These are phyloP conservation scores for Nasalis larvatus DNA, from an alignment of 2,113 vertebrate species.

Conservation along the genomic window DNA sequence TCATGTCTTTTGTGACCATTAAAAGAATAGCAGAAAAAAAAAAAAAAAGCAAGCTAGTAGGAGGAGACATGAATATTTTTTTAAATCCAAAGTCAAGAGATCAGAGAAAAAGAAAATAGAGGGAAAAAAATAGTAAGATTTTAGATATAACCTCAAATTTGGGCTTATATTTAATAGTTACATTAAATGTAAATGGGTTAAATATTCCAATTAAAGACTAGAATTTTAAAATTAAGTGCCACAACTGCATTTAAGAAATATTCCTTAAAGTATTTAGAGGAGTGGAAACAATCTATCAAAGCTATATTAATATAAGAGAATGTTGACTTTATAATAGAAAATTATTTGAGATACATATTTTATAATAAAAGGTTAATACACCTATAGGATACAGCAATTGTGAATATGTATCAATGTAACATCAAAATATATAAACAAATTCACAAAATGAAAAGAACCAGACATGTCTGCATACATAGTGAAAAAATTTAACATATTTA, in stretches of 20 bases:
- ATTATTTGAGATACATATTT: not conserved
- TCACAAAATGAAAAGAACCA: not conserved
- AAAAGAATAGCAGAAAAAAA: not conserved
- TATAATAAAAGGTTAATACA: not conserved
- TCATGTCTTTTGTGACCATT: not conserved
- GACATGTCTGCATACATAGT: no score
- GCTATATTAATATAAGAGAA: not conserved
- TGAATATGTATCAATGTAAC: not conserved
- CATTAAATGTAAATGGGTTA: not conserved
- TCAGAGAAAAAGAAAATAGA: not conserved
- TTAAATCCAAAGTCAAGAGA: not conserved
- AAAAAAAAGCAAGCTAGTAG: not conserved
- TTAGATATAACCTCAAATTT: not conserved
- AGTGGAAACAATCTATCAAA: not conserved
- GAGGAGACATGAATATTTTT: not conserved
- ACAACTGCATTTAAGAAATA: not conserved
- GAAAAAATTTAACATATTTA: not conserved
- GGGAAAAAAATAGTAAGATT: not conserved
- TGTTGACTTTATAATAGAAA: not conserved
- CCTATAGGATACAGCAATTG: not conserved
- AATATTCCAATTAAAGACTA: not conserved
- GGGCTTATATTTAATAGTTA: not conserved
- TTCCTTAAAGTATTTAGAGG: not conserved
- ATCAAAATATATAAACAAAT: not conserved
- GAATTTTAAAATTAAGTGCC: not conserved